Conservation (phyloP, 2,888 invertebrate species). For the Colletes collaris region DNA sequence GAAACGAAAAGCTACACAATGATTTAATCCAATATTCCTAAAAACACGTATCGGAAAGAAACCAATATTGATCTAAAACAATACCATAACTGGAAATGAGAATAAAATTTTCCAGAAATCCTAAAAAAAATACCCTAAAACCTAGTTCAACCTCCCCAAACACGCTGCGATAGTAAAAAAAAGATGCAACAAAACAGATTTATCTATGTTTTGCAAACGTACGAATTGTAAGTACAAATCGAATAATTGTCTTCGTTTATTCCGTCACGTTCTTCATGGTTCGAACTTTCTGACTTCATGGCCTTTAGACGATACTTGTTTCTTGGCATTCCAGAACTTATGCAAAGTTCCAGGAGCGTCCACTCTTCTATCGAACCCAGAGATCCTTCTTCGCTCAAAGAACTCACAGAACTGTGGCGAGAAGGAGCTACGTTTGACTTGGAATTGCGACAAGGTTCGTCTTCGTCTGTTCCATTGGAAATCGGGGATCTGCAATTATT, state of each 20-base stretch:
- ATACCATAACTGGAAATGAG: no score
- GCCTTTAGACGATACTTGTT: conserved; percentile 60
- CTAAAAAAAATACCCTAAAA: no score
- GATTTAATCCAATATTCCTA: no score
- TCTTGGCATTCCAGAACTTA: conserved; percentile 56
- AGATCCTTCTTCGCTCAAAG: conserved; percentile 54
- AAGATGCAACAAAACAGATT: conserved; percentile 4
- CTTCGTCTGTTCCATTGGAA: conserved; percentile 44
- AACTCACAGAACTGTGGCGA: conserved; percentile 53
- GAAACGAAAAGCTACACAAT: no score
- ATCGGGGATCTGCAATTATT: conserved; percentile 48
- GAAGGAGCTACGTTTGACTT: conserved; percentile 44
- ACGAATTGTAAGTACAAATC: conserved; percentile 66
- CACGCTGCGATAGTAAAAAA: conserved; percentile 38
- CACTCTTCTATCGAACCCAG: conserved; percentile 58
- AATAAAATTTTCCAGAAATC: no score
- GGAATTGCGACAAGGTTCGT: conserved; percentile 28
- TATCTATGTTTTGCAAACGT: conserved; percentile 61
- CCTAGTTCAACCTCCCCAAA: no score
- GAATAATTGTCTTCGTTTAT: conserved; percentile 66
- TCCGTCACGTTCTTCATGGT: conserved; percentile 52
- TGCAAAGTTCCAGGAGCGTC: conserved; percentile 61
- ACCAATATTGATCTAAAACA: no score
- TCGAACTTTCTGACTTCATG: conserved; percentile 42
- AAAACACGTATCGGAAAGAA: no score